phyloP scores from a whole-genome alignment of 2,888 invertebrate genomes.

The Caenorhabditis sp. region DNA sequence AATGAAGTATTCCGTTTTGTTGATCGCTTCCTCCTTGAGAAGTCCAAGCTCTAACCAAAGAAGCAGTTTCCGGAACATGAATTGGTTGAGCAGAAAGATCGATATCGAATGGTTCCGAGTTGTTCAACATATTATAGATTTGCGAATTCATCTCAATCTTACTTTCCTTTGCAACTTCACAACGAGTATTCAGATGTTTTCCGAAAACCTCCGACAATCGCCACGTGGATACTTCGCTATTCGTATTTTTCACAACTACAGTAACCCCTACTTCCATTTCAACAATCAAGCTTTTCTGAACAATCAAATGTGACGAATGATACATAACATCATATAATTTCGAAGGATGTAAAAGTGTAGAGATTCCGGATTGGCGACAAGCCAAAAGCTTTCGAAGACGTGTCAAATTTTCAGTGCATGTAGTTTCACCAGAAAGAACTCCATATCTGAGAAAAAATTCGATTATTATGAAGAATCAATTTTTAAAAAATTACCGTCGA shows the following conservation, averaged over 20 bases:
- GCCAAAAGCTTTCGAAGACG: constrained; percentile 97
- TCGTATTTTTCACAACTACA: constrained; percentile 20
- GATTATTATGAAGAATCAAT: background rate
- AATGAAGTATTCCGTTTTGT: constrained; percentile 29
- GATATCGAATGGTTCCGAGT: background rate
- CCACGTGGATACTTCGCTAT: constrained; percentile 8
- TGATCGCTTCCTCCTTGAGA: constrained; percentile 45
- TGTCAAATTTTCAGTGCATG: constrained; percentile 97
- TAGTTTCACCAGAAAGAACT: constrained; percentile 91
- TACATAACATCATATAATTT: constrained; percentile 72
- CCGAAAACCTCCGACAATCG: constrained; percentile 36
- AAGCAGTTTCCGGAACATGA: background rate
- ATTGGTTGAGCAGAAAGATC: background rate
- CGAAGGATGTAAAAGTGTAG: constrained; percentile 86
- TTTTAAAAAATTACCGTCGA: background rate
- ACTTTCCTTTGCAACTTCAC: constrained; percentile 28
- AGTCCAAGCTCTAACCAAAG: constrained; percentile 18
- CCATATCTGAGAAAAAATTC: constrained; percentile 77
- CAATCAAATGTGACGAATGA: constrained; percentile 39
- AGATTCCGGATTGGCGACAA: constrained; percentile 84
- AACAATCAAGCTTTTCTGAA: constrained; percentile 8
- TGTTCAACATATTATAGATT: background rate
- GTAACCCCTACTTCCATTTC: constrained; percentile 27
- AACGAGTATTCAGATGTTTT: constrained; percentile 31
- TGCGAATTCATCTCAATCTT: constrained; percentile 10